Percentiles rank a stretch among this genome's conserved stretches.
phyloP scores from a whole-genome alignment of 2,113 vertebrate species.

The Crotalus viridis region DNA sequence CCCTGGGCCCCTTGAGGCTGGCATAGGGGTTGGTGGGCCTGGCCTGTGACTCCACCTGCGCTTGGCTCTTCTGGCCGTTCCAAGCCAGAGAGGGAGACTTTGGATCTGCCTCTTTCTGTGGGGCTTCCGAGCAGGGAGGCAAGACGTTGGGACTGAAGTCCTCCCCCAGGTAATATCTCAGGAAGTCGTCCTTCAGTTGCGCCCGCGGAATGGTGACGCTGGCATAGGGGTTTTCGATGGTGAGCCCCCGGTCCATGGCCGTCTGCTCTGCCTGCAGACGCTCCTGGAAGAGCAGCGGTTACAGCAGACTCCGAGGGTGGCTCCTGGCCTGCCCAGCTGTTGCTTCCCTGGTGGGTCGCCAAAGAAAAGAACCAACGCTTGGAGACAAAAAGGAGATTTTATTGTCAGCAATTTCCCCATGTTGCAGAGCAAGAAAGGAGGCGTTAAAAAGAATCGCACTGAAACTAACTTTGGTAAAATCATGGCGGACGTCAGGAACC shows the following conservation, averaged over 20 bases:
- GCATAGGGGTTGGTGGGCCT: conserved; percentile 68
- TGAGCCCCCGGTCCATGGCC: conserved; percentile 71
- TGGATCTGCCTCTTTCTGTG: neutral
- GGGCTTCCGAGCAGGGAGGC: neutral
- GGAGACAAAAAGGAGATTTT: neutral
- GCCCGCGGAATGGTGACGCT: conserved; percentile 74
- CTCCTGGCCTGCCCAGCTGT: neutral
- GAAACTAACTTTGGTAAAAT: neutral
- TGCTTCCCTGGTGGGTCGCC: neutral
- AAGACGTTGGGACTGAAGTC: conserved; percentile 58
- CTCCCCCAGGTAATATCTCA: conserved; percentile 59
- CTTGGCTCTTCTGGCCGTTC: neutral
- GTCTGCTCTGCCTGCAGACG: neutral
- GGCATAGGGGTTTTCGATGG: conserved; percentile 75
- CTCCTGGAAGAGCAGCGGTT: neutral
- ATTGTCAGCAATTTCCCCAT: neutral
- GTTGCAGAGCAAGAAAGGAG: neutral
- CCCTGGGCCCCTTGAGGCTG: conserved; percentile 49
- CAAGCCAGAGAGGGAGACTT: neutral
- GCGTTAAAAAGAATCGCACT: neutral
- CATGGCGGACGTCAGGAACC: neutral
- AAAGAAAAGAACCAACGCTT: too few relatives aligned
- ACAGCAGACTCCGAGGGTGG: fast-evolving
- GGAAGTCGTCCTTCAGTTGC: conserved; percentile 71
- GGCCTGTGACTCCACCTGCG: conserved; percentile 47